phyloP scores from a whole-genome alignment of 2,113 vertebrate species.

The Phaethornis superciliosus region DNA sequence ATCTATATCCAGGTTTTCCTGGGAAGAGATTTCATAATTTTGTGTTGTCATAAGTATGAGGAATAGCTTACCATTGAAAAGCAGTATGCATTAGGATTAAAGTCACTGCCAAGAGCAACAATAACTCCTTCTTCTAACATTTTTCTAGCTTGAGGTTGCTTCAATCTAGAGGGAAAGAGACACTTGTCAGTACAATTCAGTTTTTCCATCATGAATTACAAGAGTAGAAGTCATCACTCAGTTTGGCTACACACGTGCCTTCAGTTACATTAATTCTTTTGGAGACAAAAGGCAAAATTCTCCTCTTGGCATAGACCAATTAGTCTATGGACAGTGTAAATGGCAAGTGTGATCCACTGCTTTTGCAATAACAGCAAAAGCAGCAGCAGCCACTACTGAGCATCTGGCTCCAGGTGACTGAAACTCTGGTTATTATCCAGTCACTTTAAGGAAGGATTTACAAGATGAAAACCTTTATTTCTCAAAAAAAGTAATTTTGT shows the following conservation, averaged over 20 bases:
- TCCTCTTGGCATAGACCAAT: background rate
- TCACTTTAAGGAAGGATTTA: background rate
- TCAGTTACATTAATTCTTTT: background rate
- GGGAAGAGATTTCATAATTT: background rate
- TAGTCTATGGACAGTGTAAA: background rate
- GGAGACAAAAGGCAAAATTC: background rate
- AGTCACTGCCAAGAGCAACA: constrained; percentile 95
- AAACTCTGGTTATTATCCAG: background rate
- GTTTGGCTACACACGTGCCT: background rate
- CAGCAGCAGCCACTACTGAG: background rate
- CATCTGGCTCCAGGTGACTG: background rate
- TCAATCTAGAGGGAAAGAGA: constrained; percentile 77
- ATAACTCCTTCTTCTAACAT: constrained; percentile 94
- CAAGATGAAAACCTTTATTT: background rate
- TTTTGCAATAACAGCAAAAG: background rate
- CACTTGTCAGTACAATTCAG: background rate
- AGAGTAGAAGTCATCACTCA: background rate
- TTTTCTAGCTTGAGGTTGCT: constrained; percentile 90
- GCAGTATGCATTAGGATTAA: constrained; percentile 98
- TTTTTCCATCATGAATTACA: background rate
- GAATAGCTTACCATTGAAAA: constrained; percentile 90
- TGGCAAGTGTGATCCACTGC: background rate
- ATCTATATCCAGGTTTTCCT: background rate
- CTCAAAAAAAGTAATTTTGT: background rate
- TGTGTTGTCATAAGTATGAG: background rate